Conservation (phyloP, 2,113 vertebrate species). For the Steatornis caripensis region DNA sequence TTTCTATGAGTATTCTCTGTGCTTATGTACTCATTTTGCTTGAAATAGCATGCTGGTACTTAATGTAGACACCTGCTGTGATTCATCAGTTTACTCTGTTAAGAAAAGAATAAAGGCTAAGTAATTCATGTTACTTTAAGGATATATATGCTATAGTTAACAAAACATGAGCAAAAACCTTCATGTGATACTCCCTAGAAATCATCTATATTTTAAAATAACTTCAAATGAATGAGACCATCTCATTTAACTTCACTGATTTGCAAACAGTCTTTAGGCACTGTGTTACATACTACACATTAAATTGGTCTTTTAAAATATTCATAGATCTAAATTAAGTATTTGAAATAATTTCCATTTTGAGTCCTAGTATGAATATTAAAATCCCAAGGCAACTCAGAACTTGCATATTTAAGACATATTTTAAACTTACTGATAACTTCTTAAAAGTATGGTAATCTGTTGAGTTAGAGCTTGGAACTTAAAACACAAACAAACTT, state of each 20-base stretch:
- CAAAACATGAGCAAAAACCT: background rate
- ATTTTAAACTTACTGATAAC: background rate
- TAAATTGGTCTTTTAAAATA: slow-evolving; percentile 50
- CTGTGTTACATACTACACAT: background rate
- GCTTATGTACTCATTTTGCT: background rate
- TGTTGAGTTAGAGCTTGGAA: background rate
- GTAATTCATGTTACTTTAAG: background rate
- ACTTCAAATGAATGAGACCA: background rate
- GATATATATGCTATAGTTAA: background rate
- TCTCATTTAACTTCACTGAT: slow-evolving; percentile 18
- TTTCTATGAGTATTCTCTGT: background rate
- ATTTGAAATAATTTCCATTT: slow-evolving; percentile 43
- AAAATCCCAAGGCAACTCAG: background rate
- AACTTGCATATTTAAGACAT: background rate
- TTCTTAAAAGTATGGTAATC: background rate
- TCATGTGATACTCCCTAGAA: background rate
- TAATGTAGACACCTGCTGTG: background rate
- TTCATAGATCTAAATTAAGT: slow-evolving; percentile 46
- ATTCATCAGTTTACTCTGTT: background rate
- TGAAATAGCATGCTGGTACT: background rate
- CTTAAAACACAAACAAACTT: background rate
- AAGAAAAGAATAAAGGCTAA: background rate
- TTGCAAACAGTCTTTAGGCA: slow-evolving; percentile 9
- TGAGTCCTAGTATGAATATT: slow-evolving; percentile 4
- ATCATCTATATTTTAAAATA: background rate